Base-by-base conservation (phyloP, 2,113 vertebrate species). In the Eptatretus burgeri region DNA sequence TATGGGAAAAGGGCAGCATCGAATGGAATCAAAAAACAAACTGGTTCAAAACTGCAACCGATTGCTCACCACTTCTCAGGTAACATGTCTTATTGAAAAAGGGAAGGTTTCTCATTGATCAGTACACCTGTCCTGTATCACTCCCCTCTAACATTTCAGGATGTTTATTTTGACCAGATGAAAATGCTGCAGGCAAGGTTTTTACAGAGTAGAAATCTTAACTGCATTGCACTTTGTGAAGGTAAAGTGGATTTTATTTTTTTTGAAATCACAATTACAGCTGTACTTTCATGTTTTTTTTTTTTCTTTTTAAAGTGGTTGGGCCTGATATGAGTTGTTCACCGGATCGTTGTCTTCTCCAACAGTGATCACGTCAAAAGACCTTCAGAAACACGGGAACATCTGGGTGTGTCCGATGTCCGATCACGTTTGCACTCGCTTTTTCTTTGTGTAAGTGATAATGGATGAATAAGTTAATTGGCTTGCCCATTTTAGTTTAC, bases 371-470 rank as follows among this genome's bases (percentile, higher is more conserved):
- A 96, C 91, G 67, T 96, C 91, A 11, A 96, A 96, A 75, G 91
- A 96, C 75, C 79, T 96, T 64, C 91, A 96, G 80, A 96, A 96
- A 70, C 88, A 95, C 1, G 91, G 91, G n/a, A 96, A 95, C 78
- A 96, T 96, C 75, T 96, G 91, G 91, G 91, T 96, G 69, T 96
- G 91, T 77, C 91, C 91, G 0, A 84, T 96, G 63, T 96, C 91
- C 0, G 91, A 96, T 72, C 91, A 96, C 1, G 91, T 96, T 74
- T 96, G 91, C 76, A 96, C 91, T 53, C 82, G 88, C 72, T 96
- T 95, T 80, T 96, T 96, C 78, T 96, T 95, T 72, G 87, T 96
- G 91, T 96, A 71, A 94, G 88, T 91, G 67, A 14, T 17, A 60
- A 41, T 41, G 27, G 27, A 41, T 41, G 27, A 41, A 41, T 3